Conservation (phyloP, 2,797 vertebrate genomes). For the Chelidonichthys spinosus region DNA sequence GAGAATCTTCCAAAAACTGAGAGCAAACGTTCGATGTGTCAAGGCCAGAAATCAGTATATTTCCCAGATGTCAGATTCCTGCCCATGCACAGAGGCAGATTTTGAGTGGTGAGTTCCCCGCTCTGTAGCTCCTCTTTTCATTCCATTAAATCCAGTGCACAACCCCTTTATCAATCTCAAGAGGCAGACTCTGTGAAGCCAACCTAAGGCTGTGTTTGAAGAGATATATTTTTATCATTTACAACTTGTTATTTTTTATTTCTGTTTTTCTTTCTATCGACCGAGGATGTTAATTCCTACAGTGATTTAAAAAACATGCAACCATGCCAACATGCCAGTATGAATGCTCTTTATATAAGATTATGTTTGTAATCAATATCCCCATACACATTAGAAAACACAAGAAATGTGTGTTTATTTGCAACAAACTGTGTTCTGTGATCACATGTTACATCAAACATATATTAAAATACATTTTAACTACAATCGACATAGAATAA, state of each 20-base stretch:
- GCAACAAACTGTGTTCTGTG: not conserved
- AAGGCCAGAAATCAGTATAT: conserved; percentile 91
- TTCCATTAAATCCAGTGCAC: conserved; percentile 70
- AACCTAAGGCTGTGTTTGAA: conserved; percentile 45
- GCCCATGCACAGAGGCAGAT: conserved; percentile 92
- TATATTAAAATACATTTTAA: not conserved
- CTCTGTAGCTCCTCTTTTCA: conserved; percentile 62
- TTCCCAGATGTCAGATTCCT: conserved; percentile 91
- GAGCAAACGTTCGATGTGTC: conserved; percentile 91
- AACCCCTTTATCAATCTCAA: conserved; percentile 64
- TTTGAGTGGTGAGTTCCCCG: conserved; percentile 92
- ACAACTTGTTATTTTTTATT: conserved; percentile 30
- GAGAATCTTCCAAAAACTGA: conserved; percentile 92
- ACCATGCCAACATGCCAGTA: too few relatives aligned
- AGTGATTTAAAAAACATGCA: not conserved
- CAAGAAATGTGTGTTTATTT: not conserved
- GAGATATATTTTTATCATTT: conserved; percentile 41
- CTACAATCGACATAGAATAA: not conserved
- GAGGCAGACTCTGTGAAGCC: conserved; percentile 60
- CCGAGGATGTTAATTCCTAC: not conserved
- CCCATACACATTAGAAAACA: not conserved
- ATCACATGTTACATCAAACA: not conserved
- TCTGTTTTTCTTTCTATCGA: conserved; percentile 17
- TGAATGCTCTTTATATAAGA: not conserved
- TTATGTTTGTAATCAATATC: not conserved